phyloP scores from a whole-genome alignment of 2,888 invertebrate species.

The Lucinisca nassula region DNA sequence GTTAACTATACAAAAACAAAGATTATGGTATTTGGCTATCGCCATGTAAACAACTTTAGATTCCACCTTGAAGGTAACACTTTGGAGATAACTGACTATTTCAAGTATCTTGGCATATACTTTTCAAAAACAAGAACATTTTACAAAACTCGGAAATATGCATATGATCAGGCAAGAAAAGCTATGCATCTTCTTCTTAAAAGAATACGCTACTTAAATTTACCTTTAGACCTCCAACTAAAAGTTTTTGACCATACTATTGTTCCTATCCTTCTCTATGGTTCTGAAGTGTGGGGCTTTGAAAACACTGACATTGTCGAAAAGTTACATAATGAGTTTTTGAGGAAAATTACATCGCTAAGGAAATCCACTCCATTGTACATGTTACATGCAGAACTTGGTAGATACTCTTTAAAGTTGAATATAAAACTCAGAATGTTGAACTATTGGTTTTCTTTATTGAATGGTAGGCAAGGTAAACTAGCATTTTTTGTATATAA shows the following conservation, averaged over 20 bases:
- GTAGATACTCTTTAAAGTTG: too few species aligned
- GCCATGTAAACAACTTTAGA: neutral
- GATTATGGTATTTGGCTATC: neutral
- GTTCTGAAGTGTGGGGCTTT: neutral
- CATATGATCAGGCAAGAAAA: neutral
- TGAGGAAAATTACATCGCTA: too few species aligned
- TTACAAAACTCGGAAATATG: neutral
- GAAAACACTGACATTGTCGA: neutral
- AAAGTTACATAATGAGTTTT: neutral
- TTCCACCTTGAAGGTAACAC: neutral
- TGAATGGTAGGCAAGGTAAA: too few species aligned
- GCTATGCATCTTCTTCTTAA: neutral
- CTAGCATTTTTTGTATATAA: too few species aligned
- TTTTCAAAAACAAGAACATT: neutral
- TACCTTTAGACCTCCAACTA: neutral
- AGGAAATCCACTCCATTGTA: too few species aligned
- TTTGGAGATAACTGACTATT: neutral
- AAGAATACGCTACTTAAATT: neutral
- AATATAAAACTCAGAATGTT: too few species aligned
- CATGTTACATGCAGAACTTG: too few species aligned
- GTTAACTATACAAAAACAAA: neutral
- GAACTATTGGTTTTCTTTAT: too few species aligned
- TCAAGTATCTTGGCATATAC: neutral
- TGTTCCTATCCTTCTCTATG: neutral
- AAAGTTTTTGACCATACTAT: neutral